Percentiles rank a stretch among this genome's conserved stretches.
phyloP scores from a whole-genome alignment of 2,113 vertebrate species.

The Corythornis madagascariensis region DNA sequence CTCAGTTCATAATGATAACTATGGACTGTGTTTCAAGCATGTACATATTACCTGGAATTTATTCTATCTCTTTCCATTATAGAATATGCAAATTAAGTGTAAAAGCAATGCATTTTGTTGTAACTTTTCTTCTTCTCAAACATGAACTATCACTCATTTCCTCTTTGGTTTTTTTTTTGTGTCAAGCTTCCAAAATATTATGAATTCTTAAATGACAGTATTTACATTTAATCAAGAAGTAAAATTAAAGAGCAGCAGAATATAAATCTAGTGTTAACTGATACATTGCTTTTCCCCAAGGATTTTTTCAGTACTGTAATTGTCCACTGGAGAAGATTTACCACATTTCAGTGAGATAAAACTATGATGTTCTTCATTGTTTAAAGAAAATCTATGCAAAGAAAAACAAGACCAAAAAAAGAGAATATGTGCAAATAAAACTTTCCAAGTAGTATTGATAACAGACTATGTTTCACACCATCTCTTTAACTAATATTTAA shows the following conservation, averaged over 20 bases:
- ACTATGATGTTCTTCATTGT: not conserved
- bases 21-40: not conserved
- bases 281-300: not conserved
- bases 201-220: not conserved
- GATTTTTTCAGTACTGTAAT: not conserved
- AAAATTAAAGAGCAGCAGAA: not conserved
- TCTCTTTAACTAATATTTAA: not conserved
- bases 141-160: not conserved
- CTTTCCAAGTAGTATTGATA: not conserved
- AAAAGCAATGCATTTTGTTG: not conserved
- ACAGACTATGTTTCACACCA: not conserved
- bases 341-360: not conserved
- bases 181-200: not conserved
- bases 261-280: not conserved
- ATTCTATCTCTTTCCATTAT: constrained; percentile 23
- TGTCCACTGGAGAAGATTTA: not conserved
- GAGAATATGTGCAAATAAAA: not conserved
- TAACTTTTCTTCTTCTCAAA: not conserved
- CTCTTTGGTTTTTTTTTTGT: not conserved
- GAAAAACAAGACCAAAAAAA: not conserved
- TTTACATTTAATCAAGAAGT: constrained; percentile 8
- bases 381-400: not conserved
- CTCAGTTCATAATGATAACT: not conserved
- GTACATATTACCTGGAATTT: constrained; percentile 1
- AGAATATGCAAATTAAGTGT: not conserved